Evolutionary conservation across 1,140 invertebrate species (phyloP).

Genomic region (Bombus waltoni): DNA sequence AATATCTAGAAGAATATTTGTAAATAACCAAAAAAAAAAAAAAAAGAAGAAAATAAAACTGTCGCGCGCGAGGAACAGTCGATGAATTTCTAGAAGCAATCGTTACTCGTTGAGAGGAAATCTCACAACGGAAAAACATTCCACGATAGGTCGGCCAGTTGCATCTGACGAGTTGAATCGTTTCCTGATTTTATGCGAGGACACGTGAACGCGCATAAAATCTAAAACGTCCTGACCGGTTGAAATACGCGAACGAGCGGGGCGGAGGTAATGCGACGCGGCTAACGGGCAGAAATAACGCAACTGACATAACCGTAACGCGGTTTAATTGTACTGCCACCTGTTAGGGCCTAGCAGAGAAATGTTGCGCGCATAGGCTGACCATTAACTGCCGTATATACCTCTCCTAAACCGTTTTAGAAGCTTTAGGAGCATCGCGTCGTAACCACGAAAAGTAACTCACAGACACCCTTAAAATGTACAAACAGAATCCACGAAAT

Average conservation of each 20-base stretch:
- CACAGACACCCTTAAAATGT: not conserved
- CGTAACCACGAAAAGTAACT: constrained; percentile 34
- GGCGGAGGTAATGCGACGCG: constrained; percentile 55
- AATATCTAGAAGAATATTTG: no score
- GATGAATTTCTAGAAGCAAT: not conserved
- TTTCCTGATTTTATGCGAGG: constrained; percentile 15
- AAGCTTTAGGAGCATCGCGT: constrained; percentile 12
- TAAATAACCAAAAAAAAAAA: not conserved
- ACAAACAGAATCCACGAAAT: not conserved
- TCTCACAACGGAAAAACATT: not conserved
- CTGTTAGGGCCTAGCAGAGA: constrained; percentile 72
- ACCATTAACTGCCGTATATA: constrained; percentile 70
- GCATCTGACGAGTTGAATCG: not conserved
- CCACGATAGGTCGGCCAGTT: not conserved
- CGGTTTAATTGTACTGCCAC: constrained; percentile 79
- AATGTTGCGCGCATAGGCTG: constrained; percentile 66
- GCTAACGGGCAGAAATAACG: constrained; percentile 59
- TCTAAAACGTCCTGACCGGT: constrained; percentile 1
- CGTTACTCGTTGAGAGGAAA: not conserved
- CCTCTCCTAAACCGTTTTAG: constrained; percentile 47
- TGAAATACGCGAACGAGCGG: constrained; percentile 40
- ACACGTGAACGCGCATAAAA: not conserved
- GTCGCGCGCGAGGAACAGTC: rapidly evolving
- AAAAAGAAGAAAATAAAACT: not conserved
- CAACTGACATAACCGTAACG: constrained; percentile 76